A percentile compares a stretch with the other conserved stretches of the same genome.
phyloP scores from a whole-genome alignment of 37 sponge, comb jelly and placozoan genomes.

The Aplysina aerophoba region DNA sequence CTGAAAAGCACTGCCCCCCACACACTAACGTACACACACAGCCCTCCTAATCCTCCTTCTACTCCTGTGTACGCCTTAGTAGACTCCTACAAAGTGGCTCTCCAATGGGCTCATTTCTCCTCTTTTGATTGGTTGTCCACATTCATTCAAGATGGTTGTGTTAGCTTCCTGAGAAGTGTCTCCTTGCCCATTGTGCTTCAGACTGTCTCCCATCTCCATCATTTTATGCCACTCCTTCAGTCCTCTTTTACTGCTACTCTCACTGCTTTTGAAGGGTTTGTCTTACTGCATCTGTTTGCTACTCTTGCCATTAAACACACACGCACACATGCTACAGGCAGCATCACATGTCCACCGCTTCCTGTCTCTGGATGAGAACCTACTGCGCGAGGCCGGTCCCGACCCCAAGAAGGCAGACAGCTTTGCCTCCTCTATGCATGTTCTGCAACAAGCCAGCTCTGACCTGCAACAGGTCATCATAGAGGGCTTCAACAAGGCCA shows the following conservation, averaged over 20 bases:
- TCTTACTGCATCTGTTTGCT: background rate
- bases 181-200: too few relatives aligned
- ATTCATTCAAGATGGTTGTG: too few relatives aligned
- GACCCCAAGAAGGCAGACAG: constrained; percentile 57
- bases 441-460: constrained; percentile 47
- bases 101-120: too few relatives aligned
- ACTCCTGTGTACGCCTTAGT: too few relatives aligned
- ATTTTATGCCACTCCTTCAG: background rate
- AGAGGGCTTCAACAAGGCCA: constrained; percentile 59
- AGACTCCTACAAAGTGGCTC: too few relatives aligned
- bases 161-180: too few relatives aligned
- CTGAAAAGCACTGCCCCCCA: constrained; percentile 8
- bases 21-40: constrained; percentile 41
- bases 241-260: background rate
- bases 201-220: too few relatives aligned
- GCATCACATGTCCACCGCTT: constrained; percentile 92
- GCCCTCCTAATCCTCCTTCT: background rate
- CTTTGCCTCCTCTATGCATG: constrained; percentile 44
- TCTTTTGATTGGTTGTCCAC: too few relatives aligned
- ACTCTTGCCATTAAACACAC: background rate
- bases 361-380: constrained; percentile 84
- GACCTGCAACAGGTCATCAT: constrained; percentile 46
- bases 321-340: constrained; percentile 63
- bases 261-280: too few relatives aligned
- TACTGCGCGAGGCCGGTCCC: constrained; percentile 78